phyloP scores from a whole-genome alignment of 35 echinoderm and acorn worm genomes.

The Nesometra sesokonis region DNA sequence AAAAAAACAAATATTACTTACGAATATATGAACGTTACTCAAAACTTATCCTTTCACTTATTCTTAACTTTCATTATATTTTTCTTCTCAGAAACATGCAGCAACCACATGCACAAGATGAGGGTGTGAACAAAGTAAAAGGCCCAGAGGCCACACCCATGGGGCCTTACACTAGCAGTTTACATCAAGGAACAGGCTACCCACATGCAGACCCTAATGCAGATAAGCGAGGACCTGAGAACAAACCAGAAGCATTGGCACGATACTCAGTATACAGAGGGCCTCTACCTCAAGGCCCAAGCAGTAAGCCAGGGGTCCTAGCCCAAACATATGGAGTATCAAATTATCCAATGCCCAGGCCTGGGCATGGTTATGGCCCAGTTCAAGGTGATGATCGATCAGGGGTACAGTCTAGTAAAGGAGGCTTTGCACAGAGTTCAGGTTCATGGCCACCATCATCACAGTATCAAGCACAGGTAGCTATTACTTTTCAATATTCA shows the following conservation, averaged over 20 bases:
- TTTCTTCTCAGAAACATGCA: conserved; percentile 60
- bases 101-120: conserved; percentile 68
- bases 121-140: conserved; percentile 46
- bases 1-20: too few relatives aligned
- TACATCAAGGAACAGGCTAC: conserved; percentile 16
- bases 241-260: conserved; percentile 29
- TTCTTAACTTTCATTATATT: not conserved
- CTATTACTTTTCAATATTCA: too few relatives aligned
- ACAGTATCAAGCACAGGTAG: conserved; percentile 46
- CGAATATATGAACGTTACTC: too few relatives aligned
- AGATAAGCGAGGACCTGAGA: conserved; percentile 18
- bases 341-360: conserved; percentile 9
- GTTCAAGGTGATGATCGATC: conserved; percentile 34
- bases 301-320: not conserved
- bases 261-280: conserved; percentile 14
- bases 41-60: too few relatives aligned
- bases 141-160: conserved; percentile 52
- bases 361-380: conserved; percentile 22
- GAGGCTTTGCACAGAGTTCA: conserved; percentile 20
- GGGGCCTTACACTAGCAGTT: conserved; percentile 60
- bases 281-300: conserved; percentile 28
- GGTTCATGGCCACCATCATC: conserved; percentile 44
- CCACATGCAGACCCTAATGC: not conserved
- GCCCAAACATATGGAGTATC: conserved; percentile 25
- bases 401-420: conserved; percentile 16